phyloP scores from a whole-genome alignment of 2,888 invertebrate species.

The Rhodophaea formosa region DNA sequence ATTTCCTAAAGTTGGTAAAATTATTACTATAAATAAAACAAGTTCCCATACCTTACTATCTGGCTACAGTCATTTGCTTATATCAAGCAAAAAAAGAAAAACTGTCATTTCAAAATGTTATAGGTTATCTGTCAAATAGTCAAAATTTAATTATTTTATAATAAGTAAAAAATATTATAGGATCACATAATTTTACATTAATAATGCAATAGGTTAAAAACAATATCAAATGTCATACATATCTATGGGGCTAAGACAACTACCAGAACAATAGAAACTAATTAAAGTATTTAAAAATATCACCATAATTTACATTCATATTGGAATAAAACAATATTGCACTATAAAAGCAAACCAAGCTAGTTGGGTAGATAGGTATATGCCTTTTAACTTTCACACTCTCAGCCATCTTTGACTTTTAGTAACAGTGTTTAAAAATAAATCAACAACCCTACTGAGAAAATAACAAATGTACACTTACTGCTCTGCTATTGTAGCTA shows the following conservation, averaged over 20 bases:
- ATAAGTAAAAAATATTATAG: no score
- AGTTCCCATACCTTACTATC: not conserved
- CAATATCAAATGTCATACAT: constrained; percentile 31
- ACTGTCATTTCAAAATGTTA: constrained; percentile 43
- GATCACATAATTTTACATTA: not conserved
- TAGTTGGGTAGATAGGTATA: constrained; percentile 33
- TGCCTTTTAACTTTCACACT: constrained; percentile 41
- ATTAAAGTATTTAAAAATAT: constrained; percentile 23
- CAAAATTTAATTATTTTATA: constrained; percentile 23
- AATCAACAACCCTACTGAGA: constrained; percentile 48
- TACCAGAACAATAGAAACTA: constrained; percentile 28
- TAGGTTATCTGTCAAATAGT: constrained; percentile 62
- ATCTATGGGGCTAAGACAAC: constrained; percentile 44
- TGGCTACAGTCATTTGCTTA: not conserved
- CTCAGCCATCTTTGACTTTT: constrained; percentile 73
- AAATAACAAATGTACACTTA: constrained; percentile 76
- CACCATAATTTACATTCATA: not conserved
- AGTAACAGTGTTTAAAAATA: constrained; percentile 64
- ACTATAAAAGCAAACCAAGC: constrained; percentile 27
- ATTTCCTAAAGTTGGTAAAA: no score
- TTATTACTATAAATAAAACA: no score
- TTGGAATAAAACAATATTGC: constrained; percentile 16
- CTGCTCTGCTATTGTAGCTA: constrained; percentile 94
- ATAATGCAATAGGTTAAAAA: constrained; percentile 17
- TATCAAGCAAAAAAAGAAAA: constrained; percentile 24